Evolutionary conservation across 2,113 vertebrate species (phyloP), one percentile per base, ranked within the genome.

Genomic region (Notothenia coriiceps): DNA sequence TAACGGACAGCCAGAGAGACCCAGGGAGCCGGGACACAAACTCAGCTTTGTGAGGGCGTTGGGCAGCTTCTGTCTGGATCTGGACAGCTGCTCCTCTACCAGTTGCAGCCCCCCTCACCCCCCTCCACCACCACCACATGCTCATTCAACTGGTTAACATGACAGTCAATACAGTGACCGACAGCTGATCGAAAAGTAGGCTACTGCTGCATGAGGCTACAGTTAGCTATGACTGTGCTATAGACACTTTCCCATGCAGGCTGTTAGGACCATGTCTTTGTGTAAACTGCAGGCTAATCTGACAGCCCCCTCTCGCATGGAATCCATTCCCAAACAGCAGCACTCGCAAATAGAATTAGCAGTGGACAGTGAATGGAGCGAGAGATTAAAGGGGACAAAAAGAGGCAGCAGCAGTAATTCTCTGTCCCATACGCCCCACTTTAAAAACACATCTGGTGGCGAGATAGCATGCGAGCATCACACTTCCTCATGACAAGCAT

Each of bases 31-130:
- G 15, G 20, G 68, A 66, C 65, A 92, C 92, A 93, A 87, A 73
- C 86, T 71, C 40, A 74, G 91, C 90, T 91, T 93, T 93, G 90
- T 93, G 72, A 74, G 82, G 56, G 79, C 4, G 3, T n/a, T 57
- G 33, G 80, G 87, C 62, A 77, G 79, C 61, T 86, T 90, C 83
- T 84, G 80, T 87, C 82, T 86, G 65, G 57, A 80, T 43, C 54
- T 44, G 81, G 87, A 91, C 90, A 91, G 92, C 90, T 93, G 90
- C 89, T 90, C 89, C 60, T 89, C 82, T 71, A 62, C 79, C 85
- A 88, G 74, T 82, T 80, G 62, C 73, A 70, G 40, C 69, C 64
- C 17, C 10, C 79, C 18, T 44, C 4, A 40, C 1, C 1, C 10
- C 47, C 52, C 2, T 6, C 10, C 15, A 0, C 40, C 11, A 0